Evolutionary conservation across 2,888 invertebrate genomes (phyloP).

Genomic region (Parasteatoda lunata): DNA sequence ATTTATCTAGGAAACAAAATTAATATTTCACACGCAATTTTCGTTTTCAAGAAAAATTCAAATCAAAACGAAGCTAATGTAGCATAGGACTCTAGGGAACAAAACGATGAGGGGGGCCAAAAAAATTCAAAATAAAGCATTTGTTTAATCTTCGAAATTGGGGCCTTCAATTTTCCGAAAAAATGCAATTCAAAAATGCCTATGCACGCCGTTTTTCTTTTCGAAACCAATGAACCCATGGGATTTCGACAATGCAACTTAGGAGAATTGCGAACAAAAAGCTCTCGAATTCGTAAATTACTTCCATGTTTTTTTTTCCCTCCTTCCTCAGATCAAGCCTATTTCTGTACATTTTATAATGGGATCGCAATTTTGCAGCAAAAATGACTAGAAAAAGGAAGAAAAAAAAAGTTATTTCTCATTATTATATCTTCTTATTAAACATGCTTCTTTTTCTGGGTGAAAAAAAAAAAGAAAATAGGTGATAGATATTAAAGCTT

Average conservation of each 20-base stretch:
- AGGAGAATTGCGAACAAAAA: conserved; percentile 36
- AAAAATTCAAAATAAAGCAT: not conserved
- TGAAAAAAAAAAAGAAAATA: conserved; percentile 5
- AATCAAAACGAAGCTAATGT: not conserved
- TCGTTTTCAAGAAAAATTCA: no score
- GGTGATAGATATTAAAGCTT: conserved; percentile 56
- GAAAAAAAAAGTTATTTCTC: conserved; percentile 27
- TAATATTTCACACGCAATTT: no score
- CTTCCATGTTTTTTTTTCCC: conserved; percentile 21
- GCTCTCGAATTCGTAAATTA: conserved; percentile 45
- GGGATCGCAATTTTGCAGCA: conserved; percentile 37
- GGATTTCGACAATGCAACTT: conserved; percentile 46
- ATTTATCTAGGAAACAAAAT: no score
- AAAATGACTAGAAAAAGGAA: conserved; percentile 6
- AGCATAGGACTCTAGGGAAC: not conserved
- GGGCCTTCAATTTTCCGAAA: not conserved
- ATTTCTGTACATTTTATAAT: conserved; percentile 52
- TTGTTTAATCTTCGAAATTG: conserved; percentile 1
- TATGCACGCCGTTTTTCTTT: conserved; percentile 1
- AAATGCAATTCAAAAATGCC: not conserved
- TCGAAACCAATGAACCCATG: conserved; percentile 26
- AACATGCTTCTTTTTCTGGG: conserved; percentile 18
- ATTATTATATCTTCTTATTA: conserved; percentile 67
- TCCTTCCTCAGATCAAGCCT: conserved; percentile 14
- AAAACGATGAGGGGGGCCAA: not conserved